Percentiles rank a stretch among this genome's conserved stretches.
Conservation (phyloP, 2,888 invertebrate species). For the Aelia acuminata region DNA sequence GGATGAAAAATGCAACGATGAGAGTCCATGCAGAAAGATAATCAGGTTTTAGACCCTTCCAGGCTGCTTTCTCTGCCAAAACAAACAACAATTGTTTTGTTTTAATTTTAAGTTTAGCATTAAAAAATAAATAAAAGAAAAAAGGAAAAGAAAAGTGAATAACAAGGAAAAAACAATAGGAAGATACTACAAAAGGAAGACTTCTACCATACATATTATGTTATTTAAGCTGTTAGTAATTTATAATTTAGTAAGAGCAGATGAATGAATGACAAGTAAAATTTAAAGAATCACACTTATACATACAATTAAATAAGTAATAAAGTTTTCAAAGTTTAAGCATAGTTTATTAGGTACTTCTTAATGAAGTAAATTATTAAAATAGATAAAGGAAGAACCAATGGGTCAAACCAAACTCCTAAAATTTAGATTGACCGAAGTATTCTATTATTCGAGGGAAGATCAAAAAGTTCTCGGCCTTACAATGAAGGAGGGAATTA, state of each 20-base stretch:
- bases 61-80: constrained; percentile 79
- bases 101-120: constrained; percentile 55
- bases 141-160: neutral
- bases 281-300: neutral
- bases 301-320: too few species aligned
- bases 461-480: too few species aligned
- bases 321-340: neutral
- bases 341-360: neutral
- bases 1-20: constrained; percentile 84
- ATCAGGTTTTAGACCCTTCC: constrained; percentile 81
- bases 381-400: neutral
- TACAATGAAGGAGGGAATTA: too few species aligned
- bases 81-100: constrained; percentile 55
- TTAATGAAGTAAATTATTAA: neutral
- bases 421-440: neutral
- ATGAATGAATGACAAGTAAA: neutral
- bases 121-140: neutral
- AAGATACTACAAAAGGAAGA: neutral
- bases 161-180: constrained; percentile 27
- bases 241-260: neutral
- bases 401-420: neutral
- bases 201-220: neutral
- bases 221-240: constrained; percentile 25
- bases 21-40: constrained; percentile 83
- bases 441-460: too few species aligned